phyloP scores from a whole-genome alignment of 1,140 invertebrate genomes.

The Drosophila mauritiana region DNA sequence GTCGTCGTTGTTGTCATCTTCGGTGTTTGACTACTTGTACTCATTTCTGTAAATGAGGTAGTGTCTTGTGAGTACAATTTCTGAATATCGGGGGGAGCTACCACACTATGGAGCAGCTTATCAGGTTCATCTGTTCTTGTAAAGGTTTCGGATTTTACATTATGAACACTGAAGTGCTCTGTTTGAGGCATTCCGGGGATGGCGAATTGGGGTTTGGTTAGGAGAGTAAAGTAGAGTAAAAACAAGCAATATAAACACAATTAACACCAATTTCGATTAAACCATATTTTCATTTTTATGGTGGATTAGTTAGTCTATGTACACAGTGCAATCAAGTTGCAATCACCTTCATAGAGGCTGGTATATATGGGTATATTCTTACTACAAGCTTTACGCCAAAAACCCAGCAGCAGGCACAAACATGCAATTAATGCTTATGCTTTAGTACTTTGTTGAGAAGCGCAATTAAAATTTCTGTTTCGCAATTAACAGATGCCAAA shows the following conservation, averaged over 20 bases:
- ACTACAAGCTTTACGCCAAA: conserved; percentile 73
- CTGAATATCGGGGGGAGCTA: conserved; percentile 52
- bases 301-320: conserved; percentile 75
- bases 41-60: conserved; percentile 85
- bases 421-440: conserved; percentile 74
- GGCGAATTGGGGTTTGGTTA: conserved; percentile 38
- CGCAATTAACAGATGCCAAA: conserved; percentile 42
- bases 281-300: conserved; percentile 36
- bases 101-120: conserved; percentile 81
- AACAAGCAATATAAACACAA: conserved; percentile 78
- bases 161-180: conserved; percentile 85
- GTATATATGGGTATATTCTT: conserved; percentile 26
- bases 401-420: conserved; percentile 78
- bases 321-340: conserved; percentile 66
- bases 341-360: background rate
- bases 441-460: conserved; percentile 63
- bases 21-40: conserved; percentile 80
- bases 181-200: conserved; percentile 71
- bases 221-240: conserved; percentile 66
- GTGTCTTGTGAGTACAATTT: conserved; percentile 76
- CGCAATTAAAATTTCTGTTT: conserved; percentile 58
- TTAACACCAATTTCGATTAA: conserved; percentile 74
- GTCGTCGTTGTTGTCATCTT: conserved; percentile 62
- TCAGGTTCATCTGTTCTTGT: conserved; percentile 81
- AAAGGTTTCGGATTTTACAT: conserved; percentile 77